Evolutionary conservation across 2,113 vertebrate species (phyloP).

Genomic region (Anser brachyrhynchus): DNA sequence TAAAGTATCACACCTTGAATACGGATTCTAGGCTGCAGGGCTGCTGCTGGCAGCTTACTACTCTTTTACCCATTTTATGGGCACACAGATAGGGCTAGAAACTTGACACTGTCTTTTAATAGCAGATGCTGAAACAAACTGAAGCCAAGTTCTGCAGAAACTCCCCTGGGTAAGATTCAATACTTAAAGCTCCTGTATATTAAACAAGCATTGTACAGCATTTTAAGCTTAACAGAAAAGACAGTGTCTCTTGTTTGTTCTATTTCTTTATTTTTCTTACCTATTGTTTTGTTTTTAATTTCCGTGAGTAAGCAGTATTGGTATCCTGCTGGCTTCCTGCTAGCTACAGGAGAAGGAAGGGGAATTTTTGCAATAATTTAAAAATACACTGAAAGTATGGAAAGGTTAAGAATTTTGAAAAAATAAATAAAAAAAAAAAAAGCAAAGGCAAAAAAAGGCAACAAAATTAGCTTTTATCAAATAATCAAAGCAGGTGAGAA

Average conservation of each 20-base stretch:
- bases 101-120: neutral
- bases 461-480: neutral
- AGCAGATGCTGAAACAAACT: neutral
- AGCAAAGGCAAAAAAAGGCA: neutral
- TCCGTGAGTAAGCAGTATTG: constrained; percentile 66
- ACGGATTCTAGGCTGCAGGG: neutral
- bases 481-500: neutral
- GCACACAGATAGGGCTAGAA: neutral
- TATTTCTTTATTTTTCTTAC: constrained; percentile 69
- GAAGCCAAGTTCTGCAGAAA: neutral
- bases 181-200: neutral
- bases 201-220: neutral
- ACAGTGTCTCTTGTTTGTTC: constrained; percentile 29
- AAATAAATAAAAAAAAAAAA: neutral
- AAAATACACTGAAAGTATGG: constrained; percentile 61
- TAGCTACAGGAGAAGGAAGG: constrained; percentile 57
- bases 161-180: neutral
- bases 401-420: constrained; percentile 40
- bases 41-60: neutral
- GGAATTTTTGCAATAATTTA: constrained; percentile 61
- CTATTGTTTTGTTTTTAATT: constrained; percentile 64
- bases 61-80: neutral
- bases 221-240: constrained; percentile 6
- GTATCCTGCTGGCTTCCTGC: constrained; percentile 69
- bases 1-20: neutral